Evolutionary conservation across 2,888 invertebrate genomes (phyloP).

Genomic region (Odontocerum albicorne): DNA sequence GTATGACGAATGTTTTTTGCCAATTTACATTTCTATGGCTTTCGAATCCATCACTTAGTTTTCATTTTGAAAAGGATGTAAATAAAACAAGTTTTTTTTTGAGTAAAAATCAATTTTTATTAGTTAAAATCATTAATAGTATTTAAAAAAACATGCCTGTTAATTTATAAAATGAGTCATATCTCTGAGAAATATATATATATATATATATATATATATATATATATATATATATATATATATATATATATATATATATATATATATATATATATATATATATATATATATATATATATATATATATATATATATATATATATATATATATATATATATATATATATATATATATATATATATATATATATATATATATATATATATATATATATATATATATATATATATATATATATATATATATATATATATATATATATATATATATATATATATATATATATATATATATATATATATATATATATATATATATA

Average conservation of each 20-base stretch:
- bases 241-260: not conserved
- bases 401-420: not conserved
- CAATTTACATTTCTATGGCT: too few species aligned
- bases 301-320: not conserved
- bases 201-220: not conserved
- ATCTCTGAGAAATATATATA: not conserved
- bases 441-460: not conserved
- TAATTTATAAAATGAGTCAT: too few species aligned
- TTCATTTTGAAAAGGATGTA: too few species aligned
- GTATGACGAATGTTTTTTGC: too few species aligned
- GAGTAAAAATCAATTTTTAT: too few species aligned
- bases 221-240: not conserved
- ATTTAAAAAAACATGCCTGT: too few species aligned
- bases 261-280: not conserved
- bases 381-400: not conserved
- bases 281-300: not conserved
- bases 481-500: slow-evolving; percentile 1
- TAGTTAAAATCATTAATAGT: too few species aligned
- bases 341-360: not conserved
- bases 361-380: not conserved
- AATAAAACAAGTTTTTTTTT: too few species aligned
- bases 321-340: not conserved
- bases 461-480: not conserved
- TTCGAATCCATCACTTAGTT: too few species aligned
- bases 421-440: not conserved